Evolutionary conservation across 2,113 vertebrate species (phyloP).

Genomic region (Caranx melampygus): DNA sequence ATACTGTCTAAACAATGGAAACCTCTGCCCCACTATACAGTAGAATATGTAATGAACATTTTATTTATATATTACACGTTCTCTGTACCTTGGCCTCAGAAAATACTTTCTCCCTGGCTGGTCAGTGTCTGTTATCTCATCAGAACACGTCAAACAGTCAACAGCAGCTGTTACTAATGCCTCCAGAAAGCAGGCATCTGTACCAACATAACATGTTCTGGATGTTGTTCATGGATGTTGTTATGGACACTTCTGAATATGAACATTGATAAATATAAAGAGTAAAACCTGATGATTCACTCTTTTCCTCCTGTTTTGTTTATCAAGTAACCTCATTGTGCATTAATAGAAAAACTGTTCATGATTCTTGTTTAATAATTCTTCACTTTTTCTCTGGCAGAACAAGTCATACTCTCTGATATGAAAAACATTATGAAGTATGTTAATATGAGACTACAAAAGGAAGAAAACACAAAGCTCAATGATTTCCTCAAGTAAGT

Average conservation of each 20-base stretch:
- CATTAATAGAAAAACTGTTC: not conserved
- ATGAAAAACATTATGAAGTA: slow-evolving; percentile 9
- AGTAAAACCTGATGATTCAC: no score
- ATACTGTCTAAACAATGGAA: not conserved
- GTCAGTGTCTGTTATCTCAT: not conserved
- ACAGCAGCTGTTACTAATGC: no score
- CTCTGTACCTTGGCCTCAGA: no score
- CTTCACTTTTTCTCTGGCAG: slow-evolving; percentile 12
- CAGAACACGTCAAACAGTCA: no score
- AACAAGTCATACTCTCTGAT: not conserved
- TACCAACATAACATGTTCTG: no score
- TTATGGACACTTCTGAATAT: no score
- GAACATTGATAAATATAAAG: no score
- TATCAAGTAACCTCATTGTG: not conserved
- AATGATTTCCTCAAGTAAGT: slow-evolving; percentile 43
- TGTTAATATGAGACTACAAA: not conserved
- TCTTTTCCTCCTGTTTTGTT: not conserved
- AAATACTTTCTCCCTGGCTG: not conserved
- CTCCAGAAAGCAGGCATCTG: no score
- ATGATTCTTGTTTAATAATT: not conserved
- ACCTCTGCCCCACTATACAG: no score
- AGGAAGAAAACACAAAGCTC: not conserved
- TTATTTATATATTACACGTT: not conserved
- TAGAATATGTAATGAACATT: not conserved
- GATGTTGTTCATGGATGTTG: no score